phyloP scores from a whole-genome alignment of 2,888 invertebrate species.

The Caenorhabditis afra region DNA sequence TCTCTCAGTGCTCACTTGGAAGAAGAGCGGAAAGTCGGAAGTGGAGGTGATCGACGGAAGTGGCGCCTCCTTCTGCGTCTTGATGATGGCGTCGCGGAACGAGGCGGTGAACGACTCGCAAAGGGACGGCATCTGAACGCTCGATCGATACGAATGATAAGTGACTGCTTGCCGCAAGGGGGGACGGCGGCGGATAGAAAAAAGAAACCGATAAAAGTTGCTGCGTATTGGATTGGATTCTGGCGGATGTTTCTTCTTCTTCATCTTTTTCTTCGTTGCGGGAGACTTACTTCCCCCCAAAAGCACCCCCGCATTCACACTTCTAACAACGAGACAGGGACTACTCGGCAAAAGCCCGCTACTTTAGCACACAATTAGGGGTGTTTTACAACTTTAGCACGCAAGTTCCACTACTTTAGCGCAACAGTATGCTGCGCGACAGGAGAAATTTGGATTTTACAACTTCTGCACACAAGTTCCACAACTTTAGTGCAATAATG shows the following conservation, averaged over 20 bases:
- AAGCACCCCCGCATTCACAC: too few species aligned
- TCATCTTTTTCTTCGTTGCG: not conserved
- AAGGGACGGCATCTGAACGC: slow-evolving; percentile 68
- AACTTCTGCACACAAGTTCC: too few species aligned
- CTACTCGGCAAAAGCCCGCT: too few species aligned
- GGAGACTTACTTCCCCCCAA: not conserved
- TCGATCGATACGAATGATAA: slow-evolving; percentile 17
- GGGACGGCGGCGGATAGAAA: slow-evolving; percentile 1
- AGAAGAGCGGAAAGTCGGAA: slow-evolving; percentile 57
- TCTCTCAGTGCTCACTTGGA: slow-evolving; percentile 48
- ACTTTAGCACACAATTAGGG: too few species aligned
- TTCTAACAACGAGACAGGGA: too few species aligned
- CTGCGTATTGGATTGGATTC: slow-evolving; percentile 20
- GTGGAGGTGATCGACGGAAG: slow-evolving; percentile 63
- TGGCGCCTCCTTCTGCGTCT: slow-evolving; percentile 61
- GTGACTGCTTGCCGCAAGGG: slow-evolving; percentile 1
- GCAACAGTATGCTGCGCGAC: too few species aligned
- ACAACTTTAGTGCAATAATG: too few species aligned
- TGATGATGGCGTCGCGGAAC: slow-evolving; percentile 61
- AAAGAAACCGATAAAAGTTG: slow-evolving; percentile 18
- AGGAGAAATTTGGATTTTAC: too few species aligned
- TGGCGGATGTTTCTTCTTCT: slow-evolving; percentile 9
- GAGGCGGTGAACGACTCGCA: slow-evolving; percentile 70
- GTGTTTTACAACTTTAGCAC: too few species aligned
- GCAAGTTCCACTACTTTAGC: too few species aligned